Evolutionary conservation across 2,113 vertebrate genomes (phyloP), one percentile per base, ranked within the genome.

Genomic region (Varanus komodoensis): DNA sequence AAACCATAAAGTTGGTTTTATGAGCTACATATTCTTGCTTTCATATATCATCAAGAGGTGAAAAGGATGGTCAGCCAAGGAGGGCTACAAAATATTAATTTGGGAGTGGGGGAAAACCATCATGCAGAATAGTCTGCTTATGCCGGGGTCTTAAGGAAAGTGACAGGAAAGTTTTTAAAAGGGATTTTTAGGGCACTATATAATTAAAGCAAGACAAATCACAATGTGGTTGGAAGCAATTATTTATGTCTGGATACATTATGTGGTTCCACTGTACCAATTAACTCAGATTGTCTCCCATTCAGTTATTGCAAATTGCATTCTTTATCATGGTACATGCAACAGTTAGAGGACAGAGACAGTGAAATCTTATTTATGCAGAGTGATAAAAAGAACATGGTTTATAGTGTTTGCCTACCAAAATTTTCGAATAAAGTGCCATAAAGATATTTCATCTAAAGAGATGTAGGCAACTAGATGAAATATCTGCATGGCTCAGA

Each of bases 401-500:
- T 89, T 23, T 90, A 92, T 0, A 78, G 19, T 0, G 6, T 6
- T 83, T 90, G 54, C 57, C 19, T 91, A 86, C 69, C 64, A 0
- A n/a, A 2, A 87, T 32, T n/a, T 94, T 34, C 86, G 90, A 92
- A 86, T 67, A 1, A 25, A 87, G 80, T 21, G 85, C 86, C 2
- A 27, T 79, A 91, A 89, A 81, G 38, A 2, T 0, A 1, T 89
- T 54, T 89, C 54, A 80, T 44, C 38, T 44, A 44, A 44, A 44
- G 38, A 44, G 38, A 44, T 44, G 38, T 44, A 68, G 52, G 12
- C 38, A 57, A 19, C 61, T 19, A 68, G 8, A 73, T 5, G 3
- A 95, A 93, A 88, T 68, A 90, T 3, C 64, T 84, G 78, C 17
- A 29, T 69, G 67, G 82, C 86, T 75, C 87, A 81, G 23, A 44